A percentile compares a stretch with the other conserved stretches of the same genome.
Conservation (phyloP, 1,140 invertebrate species). For the Yoshiicerus persimilis region DNA sequence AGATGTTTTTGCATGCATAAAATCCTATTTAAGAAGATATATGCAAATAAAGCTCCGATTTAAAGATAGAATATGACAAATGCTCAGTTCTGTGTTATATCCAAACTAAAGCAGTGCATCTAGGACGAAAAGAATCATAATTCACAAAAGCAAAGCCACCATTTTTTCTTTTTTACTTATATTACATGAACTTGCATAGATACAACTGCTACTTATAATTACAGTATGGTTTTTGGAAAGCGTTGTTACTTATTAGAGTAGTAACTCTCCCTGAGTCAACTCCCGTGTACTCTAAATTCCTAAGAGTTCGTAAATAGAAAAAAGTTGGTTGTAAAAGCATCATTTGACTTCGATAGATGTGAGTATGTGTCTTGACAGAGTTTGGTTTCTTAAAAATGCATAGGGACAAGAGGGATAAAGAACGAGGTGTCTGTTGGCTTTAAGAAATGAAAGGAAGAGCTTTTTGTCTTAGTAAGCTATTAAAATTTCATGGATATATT, state of each 20-base stretch:
- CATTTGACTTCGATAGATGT: neutral
- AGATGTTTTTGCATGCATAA: too few relatives aligned
- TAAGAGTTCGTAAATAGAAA: neutral
- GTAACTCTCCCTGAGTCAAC: neutral
- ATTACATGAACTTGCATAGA: too few relatives aligned
- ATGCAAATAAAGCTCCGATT: too few relatives aligned
- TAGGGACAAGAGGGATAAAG: neutral
- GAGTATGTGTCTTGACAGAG: neutral
- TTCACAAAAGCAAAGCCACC: too few relatives aligned
- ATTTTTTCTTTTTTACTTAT: too few relatives aligned
- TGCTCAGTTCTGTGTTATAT: too few relatives aligned
- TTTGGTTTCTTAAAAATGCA: neutral
- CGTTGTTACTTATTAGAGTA: neutral
- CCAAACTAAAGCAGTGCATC: too few relatives aligned
- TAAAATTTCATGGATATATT: neutral
- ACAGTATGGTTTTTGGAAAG: too few relatives aligned
- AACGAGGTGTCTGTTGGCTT: neutral
- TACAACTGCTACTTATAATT: too few relatives aligned
- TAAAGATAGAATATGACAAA: too few relatives aligned
- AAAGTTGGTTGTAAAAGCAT: neutral
- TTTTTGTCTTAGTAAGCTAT: neutral
- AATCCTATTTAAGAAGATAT: too few relatives aligned
- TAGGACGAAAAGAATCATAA: too few relatives aligned
- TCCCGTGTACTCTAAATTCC: neutral
- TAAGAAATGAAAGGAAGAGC: neutral